Conservation (phyloP, 2,888 invertebrate species). For the Omphaloscelis lunosa region DNA sequence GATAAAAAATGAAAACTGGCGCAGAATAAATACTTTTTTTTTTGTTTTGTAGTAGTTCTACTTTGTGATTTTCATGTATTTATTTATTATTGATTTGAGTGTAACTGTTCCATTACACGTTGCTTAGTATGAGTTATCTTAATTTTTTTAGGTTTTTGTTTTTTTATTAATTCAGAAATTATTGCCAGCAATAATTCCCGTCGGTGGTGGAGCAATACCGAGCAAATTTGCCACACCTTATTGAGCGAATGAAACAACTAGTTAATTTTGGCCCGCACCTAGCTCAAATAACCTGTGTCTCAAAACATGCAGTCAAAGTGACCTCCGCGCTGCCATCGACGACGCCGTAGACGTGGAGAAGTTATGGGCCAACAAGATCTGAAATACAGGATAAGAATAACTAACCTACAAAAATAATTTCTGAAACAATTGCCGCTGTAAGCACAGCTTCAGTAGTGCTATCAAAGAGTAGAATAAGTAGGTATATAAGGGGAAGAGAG, state of each 20-base stretch:
- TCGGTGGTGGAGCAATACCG: not conserved
- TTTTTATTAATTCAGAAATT: not conserved
- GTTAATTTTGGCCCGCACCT: not conserved
- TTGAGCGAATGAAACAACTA: not conserved
- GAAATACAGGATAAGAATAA: no score
- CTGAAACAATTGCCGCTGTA: no score
- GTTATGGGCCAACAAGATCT: no score
- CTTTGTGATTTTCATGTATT: slow-evolving; percentile 9
- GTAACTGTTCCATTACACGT: slow-evolving; percentile 10
- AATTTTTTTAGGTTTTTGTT: not conserved
- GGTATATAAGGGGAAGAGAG: no score
- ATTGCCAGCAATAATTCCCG: not conserved
- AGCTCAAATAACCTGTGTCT: not conserved
- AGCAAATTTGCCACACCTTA: not conserved
- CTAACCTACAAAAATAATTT: no score
- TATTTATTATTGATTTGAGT: slow-evolving; percentile 3
- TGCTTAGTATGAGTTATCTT: not conserved
- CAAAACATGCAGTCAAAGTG: no score
- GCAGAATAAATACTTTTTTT: slow-evolving; percentile 9
- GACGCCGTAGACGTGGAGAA: no score
- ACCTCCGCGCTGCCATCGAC: no score
- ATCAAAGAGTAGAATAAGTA: no score
- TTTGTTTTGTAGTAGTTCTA: slow-evolving; percentile 4
- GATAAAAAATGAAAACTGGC: not conserved
- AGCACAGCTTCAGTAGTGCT: no score